Evolutionary conservation across 2,797 vertebrate genomes (phyloP).

Genomic region (Cryptoblepharus egeriae): DNA sequence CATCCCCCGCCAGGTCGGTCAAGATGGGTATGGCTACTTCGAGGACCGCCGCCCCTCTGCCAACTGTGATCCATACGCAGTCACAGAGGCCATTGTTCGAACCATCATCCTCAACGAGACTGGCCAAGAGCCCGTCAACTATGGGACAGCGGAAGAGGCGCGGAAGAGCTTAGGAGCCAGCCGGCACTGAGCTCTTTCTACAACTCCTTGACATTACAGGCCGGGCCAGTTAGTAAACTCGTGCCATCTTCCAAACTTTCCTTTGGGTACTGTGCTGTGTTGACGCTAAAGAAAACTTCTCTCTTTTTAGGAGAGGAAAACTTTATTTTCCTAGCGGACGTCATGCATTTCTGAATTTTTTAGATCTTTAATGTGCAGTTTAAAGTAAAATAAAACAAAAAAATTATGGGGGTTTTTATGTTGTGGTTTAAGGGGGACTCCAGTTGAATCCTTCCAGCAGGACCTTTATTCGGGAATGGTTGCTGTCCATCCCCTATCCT

Average conservation of each 20-base stretch:
- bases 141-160: constrained; percentile 53
- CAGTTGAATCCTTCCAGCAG: not conserved
- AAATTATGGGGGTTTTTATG: constrained; percentile 30
- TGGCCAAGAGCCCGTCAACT: constrained; percentile 62
- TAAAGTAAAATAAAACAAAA: not conserved
- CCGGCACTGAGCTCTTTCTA: constrained; percentile 50
- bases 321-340: constrained; percentile 44
- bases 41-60: constrained; percentile 88
- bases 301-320: constrained; percentile 40
- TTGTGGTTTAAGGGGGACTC: constrained; percentile 37
- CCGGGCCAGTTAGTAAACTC: constrained; percentile 28
- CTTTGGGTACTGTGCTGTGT: constrained; percentile 56
- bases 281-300: constrained; percentile 23
- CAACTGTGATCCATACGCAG: constrained; percentile 89
- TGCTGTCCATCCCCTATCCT: constrained; percentile 34
- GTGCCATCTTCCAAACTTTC: constrained; percentile 29
- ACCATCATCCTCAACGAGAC: constrained; percentile 80
- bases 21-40: constrained; percentile 83
- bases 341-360: constrained; percentile 42
- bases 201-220: not conserved
- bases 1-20: constrained; percentile 85
- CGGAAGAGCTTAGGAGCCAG: constrained; percentile 48
- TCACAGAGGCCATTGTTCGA: constrained; percentile 78
- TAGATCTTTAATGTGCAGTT: not conserved
- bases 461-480: constrained; percentile 36